These are phyloP conservation scores for Ciconia nigra DNA, from an alignment of 2,797 vertebrate species.

Conservation along the genomic window DNA sequence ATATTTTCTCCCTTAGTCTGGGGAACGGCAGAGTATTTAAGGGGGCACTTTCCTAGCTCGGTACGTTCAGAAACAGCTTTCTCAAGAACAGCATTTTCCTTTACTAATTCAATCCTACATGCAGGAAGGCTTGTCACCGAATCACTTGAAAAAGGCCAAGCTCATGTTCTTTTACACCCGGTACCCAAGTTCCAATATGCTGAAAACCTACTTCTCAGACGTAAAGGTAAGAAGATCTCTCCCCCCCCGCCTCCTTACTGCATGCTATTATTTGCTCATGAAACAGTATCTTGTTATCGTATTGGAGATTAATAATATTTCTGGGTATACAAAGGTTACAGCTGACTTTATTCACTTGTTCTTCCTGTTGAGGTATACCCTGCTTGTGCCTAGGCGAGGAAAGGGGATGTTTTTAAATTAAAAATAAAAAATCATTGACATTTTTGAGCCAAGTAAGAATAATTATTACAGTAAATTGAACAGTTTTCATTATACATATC, in stretches of 20 bases:
- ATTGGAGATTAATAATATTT: not conserved
- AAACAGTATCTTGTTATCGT: not conserved
- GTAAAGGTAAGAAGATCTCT: constrained; percentile 89
- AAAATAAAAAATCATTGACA: not conserved
- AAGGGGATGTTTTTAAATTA: not conserved
- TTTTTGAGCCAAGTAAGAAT: not conserved
- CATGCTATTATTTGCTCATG: not conserved
- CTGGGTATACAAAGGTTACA: not conserved
- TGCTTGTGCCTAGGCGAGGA: not conserved
- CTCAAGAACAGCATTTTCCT: constrained; percentile 76
- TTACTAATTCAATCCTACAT: constrained; percentile 89
- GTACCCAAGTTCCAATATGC: constrained; percentile 98
- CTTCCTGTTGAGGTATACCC: not conserved
- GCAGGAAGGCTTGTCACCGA: constrained; percentile 97
- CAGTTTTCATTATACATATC: not conserved
- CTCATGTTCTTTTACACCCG: constrained; percentile 99
- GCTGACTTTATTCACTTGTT: not conserved
- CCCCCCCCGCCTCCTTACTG: not conserved
- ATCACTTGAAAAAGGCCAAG: constrained; percentile 99
- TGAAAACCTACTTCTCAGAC: constrained; percentile 98
- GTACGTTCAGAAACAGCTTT: not conserved
- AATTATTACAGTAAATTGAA: not conserved
- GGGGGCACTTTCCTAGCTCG: not conserved
- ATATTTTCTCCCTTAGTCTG: not conserved
- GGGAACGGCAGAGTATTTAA: not conserved